Conservation (phyloP, 2,113 vertebrate species). For the Cyanistes caeruleus region DNA sequence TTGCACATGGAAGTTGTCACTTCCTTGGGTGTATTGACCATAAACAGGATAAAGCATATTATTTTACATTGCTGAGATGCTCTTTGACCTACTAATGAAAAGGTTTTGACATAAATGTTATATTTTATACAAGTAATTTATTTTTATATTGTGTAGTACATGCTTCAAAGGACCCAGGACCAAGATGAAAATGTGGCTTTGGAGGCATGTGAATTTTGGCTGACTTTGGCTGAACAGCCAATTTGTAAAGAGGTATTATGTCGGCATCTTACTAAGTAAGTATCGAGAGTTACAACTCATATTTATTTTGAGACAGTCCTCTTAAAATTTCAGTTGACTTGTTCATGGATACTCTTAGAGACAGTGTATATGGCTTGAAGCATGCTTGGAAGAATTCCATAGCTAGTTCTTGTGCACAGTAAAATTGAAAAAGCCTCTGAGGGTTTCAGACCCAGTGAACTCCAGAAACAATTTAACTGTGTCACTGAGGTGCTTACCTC, state of each 20-base stretch:
- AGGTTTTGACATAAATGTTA: not conserved
- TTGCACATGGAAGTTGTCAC: not conserved
- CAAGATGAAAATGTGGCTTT: slow-evolving; percentile 96
- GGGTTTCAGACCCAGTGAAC: not conserved
- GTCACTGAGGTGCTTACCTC: not conserved
- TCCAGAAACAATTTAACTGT: not conserved
- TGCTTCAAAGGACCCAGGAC: slow-evolving; percentile 95
- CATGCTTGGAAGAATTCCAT: not conserved
- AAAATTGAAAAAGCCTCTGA: not conserved
- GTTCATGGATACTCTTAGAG: not conserved
- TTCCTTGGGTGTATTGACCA: fast-evolving
- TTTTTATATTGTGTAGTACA: slow-evolving; percentile 81
- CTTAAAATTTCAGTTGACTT: not conserved
- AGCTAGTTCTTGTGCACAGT: not conserved
- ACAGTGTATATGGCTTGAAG: not conserved
- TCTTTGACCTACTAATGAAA: not conserved
- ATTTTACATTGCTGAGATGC: not conserved
- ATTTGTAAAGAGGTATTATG: slow-evolving; percentile 96
- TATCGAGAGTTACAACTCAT: not conserved
- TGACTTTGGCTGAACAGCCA: slow-evolving; percentile 93
- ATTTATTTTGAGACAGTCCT: not conserved
- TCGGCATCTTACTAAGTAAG: slow-evolving; percentile 92
- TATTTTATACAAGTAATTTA: not conserved
- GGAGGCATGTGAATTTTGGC: slow-evolving; percentile 98
- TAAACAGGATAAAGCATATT: not conserved